Percentiles rank a stretch among this genome's conserved stretches.
phyloP scores from a whole-genome alignment of 92 coral and sea anemone genomes.

The Phenganax subtilis region DNA sequence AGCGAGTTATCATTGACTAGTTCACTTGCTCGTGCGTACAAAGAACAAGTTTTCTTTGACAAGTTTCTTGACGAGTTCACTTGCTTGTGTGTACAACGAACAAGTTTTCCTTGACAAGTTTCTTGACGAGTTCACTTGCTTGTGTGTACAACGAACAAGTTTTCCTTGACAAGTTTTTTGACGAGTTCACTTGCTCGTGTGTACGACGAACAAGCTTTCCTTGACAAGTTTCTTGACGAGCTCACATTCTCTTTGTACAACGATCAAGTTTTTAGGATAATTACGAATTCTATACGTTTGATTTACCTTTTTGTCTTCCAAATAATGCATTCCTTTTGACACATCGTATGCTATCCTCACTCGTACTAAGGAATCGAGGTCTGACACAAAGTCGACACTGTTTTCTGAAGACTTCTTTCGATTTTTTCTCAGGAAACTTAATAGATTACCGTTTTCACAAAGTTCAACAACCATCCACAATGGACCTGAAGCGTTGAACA shows the following conservation, averaged over 20 bases:
- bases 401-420: constrained; percentile 60
- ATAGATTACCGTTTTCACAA: constrained; percentile 68
- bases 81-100: no score
- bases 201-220: no score
- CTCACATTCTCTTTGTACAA: no score
- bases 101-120: no score
- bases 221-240: no score
- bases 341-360: constrained; percentile 73
- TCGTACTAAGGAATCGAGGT: constrained; percentile 57
- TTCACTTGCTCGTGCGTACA: no score
- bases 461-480: constrained; percentile 75
- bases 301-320: constrained; percentile 67
- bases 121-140: no score
- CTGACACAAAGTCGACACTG: constrained; percentile 47
- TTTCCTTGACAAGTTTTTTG: not conserved
- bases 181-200: not conserved
- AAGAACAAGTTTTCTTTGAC: no score
- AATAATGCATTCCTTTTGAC: constrained; percentile 73
- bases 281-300: not conserved
- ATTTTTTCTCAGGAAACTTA: constrained; percentile 58
- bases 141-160: no score
- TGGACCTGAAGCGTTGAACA: constrained; percentile 53
- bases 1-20: no score
- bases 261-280: not conserved
- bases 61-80: no score